These are phyloP conservation scores for Leucania comma DNA, from an alignment of 2,888 invertebrate genomes.

Conservation along the genomic window DNA sequence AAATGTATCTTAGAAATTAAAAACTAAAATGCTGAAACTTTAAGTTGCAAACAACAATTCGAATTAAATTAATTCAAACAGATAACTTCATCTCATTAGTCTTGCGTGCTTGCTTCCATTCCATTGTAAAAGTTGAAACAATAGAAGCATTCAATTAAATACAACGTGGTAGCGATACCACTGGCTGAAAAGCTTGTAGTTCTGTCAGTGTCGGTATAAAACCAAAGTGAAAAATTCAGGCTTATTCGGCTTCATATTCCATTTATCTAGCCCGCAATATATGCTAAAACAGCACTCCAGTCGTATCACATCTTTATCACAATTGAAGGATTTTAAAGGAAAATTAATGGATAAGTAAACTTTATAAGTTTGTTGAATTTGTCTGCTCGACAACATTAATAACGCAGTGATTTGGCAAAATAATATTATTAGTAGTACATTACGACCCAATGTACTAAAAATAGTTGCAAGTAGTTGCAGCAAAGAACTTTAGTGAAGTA, in stretches of 20 bases:
- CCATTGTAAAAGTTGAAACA: not conserved
- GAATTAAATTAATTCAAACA: not conserved
- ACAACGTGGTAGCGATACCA: not conserved
- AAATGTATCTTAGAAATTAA: not conserved
- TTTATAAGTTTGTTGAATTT: not conserved
- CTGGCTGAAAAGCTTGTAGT: not conserved
- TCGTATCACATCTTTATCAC: not conserved
- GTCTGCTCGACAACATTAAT: not conserved
- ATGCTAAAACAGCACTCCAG: not conserved
- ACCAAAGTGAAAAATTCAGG: not conserved
- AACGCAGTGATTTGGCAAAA: not conserved
- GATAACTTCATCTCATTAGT: not conserved
- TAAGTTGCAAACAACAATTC: not conserved
- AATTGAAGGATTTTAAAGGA: not conserved
- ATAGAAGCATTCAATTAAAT: not conserved
- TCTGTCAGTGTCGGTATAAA: not conserved
- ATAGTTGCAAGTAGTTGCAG: too few relatives aligned
- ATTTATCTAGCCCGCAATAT: not conserved
- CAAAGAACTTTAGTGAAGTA: too few relatives aligned
- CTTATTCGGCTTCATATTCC: not conserved
- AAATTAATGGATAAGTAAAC: too few relatives aligned
- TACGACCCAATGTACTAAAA: too few relatives aligned
- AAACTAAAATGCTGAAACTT: not conserved
- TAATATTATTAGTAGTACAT: not conserved
- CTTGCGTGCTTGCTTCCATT: not conserved